Evolutionary conservation across 2,888 invertebrate genomes (phyloP), one percentile per base, ranked within the genome.

Genomic region (Pterostichus niger): DNA sequence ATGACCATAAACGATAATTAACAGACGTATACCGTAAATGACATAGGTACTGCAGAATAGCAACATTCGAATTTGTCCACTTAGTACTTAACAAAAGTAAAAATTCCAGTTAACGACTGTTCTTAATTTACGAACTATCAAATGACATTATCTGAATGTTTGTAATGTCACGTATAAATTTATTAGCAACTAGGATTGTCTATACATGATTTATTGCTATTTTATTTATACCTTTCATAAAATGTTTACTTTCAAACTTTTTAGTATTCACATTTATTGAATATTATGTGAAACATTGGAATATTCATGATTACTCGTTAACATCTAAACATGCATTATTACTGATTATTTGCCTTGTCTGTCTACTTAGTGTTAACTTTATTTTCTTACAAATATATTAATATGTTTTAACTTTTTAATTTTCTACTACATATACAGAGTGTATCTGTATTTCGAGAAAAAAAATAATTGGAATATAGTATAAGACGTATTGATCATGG

Each of bases 51-150:
- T 71, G 44, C 17, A 71, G 15, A 5, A 31, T 71, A 40, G 2
- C 24, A 24, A 24, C 68, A 71, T 71, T 44, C 68, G 68, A 71
- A 71, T 71, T 71, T 71, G 68, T 71, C 68, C 44, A 71, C 68
- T 71, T 40, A 71, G 68, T 71, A 71, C 68, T 71, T 71, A 71
- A 71, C 40, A 13, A 71, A 71, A 71, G 15, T 40, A 71, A 71
- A 71, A 71, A 11, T 71, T 10, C 7, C 17, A 61, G 68, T 71
- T 71, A 71, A 71, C 68, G 68, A n/a, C 68, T 10, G n/a, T 71
- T 11, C 44, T 17, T 71, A 71, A 71, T 71, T 71, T 71, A 71
- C 68, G 15, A 40, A 71, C 68, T 71, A 71, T 71, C 68, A 71
- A 71, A 40, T 11, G 68, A 71, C 68, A 71, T 71, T 71, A 24